Percentiles rank a stretch among this genome's conserved stretches.
Evolutionary conservation across 2,888 invertebrate genomes (phyloP).

Genomic region (Zygothrica quintamaculata): DNA sequence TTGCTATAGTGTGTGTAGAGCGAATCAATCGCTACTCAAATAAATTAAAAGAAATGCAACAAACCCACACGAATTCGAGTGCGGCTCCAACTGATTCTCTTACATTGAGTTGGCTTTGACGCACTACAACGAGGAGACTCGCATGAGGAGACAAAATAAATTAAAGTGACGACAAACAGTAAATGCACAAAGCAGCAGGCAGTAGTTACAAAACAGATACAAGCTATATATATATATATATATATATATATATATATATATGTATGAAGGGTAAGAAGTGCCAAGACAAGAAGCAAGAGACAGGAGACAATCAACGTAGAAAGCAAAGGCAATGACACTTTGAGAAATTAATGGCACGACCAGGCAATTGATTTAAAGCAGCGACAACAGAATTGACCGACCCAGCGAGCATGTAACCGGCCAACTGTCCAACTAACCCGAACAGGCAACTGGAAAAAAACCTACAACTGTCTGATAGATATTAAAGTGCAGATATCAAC

Average conservation of each 20-base stretch:
- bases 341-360: conserved; percentile 60
- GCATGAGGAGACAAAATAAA: conserved; percentile 72
- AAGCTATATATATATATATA: too few relatives aligned
- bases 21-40: conserved; percentile 64
- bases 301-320: conserved; percentile 18
- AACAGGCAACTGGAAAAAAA: conserved; percentile 21
- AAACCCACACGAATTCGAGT: conserved; percentile 49
- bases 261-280: too few relatives aligned
- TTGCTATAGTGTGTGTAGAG: conserved; percentile 3
- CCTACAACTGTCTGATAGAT: conserved; percentile 43
- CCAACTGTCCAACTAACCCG: conserved; percentile 22
- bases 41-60: conserved; percentile 72
- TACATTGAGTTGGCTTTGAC: conserved; percentile 25
- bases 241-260: too few relatives aligned
- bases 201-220: not conserved
- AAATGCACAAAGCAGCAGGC: conserved; percentile 15
- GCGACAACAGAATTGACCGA: conserved; percentile 42
- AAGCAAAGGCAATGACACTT: conserved; percentile 51
- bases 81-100: conserved; percentile 8
- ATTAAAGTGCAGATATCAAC: conserved; percentile 53
- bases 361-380: conserved; percentile 66
- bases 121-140: conserved; percentile 33
- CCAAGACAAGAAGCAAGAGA: not conserved
- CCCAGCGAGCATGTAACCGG: conserved; percentile 13
- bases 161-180: conserved; percentile 57